Evolutionary conservation across 2,888 invertebrate genomes (phyloP).

Genomic region (Panopea generosa): DNA sequence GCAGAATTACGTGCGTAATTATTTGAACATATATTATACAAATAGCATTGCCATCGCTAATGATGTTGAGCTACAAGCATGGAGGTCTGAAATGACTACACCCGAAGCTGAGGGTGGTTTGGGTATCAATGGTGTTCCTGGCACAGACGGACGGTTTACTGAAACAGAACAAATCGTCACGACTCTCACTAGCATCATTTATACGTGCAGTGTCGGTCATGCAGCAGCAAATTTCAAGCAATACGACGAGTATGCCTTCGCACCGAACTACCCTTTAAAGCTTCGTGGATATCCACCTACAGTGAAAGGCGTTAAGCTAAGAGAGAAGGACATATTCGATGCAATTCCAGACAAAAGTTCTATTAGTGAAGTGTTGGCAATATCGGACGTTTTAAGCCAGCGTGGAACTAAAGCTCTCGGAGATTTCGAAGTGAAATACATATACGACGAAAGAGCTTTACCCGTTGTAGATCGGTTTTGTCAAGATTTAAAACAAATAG

Average conservation of each 20-base stretch:
- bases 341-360: slow-evolving; percentile 78
- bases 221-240: no score
- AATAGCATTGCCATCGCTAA: slow-evolving; percentile 32
- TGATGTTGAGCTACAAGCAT: slow-evolving; percentile 79
- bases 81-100: slow-evolving; percentile 81
- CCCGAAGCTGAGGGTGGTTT: slow-evolving; percentile 80
- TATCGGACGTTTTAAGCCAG: slow-evolving; percentile 82
- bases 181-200: slow-evolving; percentile 52
- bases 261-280: slow-evolving; percentile 72
- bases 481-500: slow-evolving; percentile 79
- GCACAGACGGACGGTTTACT: slow-evolving; percentile 48
- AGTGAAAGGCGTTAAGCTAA: slow-evolving; percentile 52
- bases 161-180: slow-evolving; percentile 36
- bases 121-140: slow-evolving; percentile 72
- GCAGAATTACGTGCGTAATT: slow-evolving; percentile 74
- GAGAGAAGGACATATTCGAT: slow-evolving; percentile 77
- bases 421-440: slow-evolving; percentile 83
- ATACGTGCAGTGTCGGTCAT: slow-evolving; percentile 61
- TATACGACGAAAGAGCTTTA: slow-evolving; percentile 77
- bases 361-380: slow-evolving; percentile 82
- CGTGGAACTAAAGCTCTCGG: slow-evolving; percentile 82
- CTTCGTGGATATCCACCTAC: slow-evolving; percentile 60
- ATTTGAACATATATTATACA: slow-evolving; percentile 69
- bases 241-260: slow-evolving; percentile 78
- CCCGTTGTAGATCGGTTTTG: slow-evolving; percentile 66